Percentiles rank a stretch among this genome's conserved stretches.
Conservation (phyloP, 2,797 vertebrate genomes). For the Eospalax fontanierii region DNA sequence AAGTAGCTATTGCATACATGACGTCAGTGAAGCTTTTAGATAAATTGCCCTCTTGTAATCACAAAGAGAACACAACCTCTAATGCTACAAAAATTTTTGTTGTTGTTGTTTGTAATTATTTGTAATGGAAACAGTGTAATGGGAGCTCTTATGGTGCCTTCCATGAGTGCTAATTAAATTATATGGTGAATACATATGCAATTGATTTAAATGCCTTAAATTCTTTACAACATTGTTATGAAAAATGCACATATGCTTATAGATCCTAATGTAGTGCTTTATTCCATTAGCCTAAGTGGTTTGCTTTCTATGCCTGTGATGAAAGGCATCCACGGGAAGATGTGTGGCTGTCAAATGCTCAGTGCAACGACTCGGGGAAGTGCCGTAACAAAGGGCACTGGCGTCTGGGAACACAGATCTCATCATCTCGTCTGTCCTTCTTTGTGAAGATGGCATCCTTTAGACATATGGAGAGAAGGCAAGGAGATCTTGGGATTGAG, state of each 20-base stretch:
- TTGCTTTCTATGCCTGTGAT: slow-evolving; percentile 79
- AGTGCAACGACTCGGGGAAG: slow-evolving; percentile 62
- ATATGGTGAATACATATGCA: slow-evolving; percentile 80
- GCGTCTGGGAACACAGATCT: slow-evolving; percentile 71
- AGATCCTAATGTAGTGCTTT: slow-evolving; percentile 83
- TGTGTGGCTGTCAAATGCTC: slow-evolving; percentile 61
- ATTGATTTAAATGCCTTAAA: slow-evolving; percentile 85
- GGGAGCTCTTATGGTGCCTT: slow-evolving; percentile 80
- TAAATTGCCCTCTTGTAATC: slow-evolving; percentile 81
- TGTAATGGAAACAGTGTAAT: slow-evolving; percentile 83
- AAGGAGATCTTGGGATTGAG: slow-evolving; percentile 7
- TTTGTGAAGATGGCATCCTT: slow-evolving; percentile 45
- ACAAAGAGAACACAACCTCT: slow-evolving; percentile 80
- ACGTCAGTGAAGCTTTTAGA: slow-evolving; percentile 75
- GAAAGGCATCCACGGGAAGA: slow-evolving; percentile 65
- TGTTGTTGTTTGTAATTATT: slow-evolving; percentile 80
- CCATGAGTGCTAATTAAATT: slow-evolving; percentile 87
- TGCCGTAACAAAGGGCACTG: slow-evolving; percentile 13
- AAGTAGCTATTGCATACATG: slow-evolving; percentile 79
- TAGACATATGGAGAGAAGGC: neutral
- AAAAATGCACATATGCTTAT: slow-evolving; percentile 86
- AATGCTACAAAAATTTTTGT: slow-evolving; percentile 23
- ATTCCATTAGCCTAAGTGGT: slow-evolving; percentile 85
- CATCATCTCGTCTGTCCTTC: slow-evolving; percentile 55
- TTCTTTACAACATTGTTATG: slow-evolving; percentile 84